Percentiles rank a stretch among this genome's conserved stretches.
phyloP scores from a whole-genome alignment of 2,888 invertebrate species.

The Leptinotarsa haldemani region DNA sequence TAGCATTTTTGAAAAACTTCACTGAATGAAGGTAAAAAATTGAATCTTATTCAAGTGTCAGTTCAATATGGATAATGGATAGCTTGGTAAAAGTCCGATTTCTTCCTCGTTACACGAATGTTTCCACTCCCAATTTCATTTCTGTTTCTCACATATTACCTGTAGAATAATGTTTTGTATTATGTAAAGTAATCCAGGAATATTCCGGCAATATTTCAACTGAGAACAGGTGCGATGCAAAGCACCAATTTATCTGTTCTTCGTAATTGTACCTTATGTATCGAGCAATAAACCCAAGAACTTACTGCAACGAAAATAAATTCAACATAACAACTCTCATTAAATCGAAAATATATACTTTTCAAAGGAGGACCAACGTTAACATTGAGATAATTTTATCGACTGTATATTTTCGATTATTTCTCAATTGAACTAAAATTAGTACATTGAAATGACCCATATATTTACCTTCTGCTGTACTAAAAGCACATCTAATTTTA shows the following conservation, averaged over 20 bases:
- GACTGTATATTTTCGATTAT: no score
- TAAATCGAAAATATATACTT: background rate
- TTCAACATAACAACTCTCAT: background rate
- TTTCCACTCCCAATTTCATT: background rate
- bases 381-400: no score
- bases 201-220: background rate
- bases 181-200: background rate
- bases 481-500: no score
- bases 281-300: background rate
- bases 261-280: background rate
- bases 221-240: conserved; percentile 1
- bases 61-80: no score
- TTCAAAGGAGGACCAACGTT: no score
- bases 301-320: background rate
- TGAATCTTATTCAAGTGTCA: no score
- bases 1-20: no score
- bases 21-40: no score
- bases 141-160: background rate
- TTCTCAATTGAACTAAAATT: no score
- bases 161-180: background rate
- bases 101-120: background rate
- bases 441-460: no score
- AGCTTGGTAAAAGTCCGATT: no score
- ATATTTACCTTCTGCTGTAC: no score
- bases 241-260: conserved; percentile 6